Conservation (phyloP, 2,888 invertebrate species). For the Augochlorella aurata region DNA sequence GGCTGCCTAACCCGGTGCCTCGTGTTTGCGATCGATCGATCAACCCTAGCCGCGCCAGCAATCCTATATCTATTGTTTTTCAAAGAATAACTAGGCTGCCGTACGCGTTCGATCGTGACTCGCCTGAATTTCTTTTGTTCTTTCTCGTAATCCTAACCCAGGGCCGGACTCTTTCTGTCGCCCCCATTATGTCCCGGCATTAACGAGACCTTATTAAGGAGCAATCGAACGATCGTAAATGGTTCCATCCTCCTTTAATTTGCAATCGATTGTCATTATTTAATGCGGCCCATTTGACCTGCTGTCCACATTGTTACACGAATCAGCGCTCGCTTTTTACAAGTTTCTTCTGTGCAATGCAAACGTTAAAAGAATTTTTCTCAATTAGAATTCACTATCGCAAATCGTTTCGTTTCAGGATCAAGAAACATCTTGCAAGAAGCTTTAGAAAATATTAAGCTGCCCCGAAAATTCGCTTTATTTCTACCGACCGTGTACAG, state of each 20-base stretch:
- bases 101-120: conserved; percentile 59
- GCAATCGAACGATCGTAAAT: conserved; percentile 33
- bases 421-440: not conserved
- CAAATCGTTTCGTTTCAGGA: not conserved
- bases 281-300: not conserved
- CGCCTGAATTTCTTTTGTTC: conserved; percentile 52
- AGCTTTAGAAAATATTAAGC: not conserved
- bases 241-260: conserved; percentile 38
- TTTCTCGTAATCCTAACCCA: conserved; percentile 14
- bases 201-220: conserved; percentile 52
- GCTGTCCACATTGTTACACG: not conserved
- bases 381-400: not conserved
- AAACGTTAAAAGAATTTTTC: not conserved
- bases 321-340: not conserved
- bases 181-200: conserved; percentile 38
- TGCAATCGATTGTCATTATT: conserved; percentile 27
- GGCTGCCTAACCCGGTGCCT: conserved; percentile 60
- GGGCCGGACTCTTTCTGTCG: not conserved
- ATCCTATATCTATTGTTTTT: conserved; percentile 64
- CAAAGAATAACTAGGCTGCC: conserved; percentile 61
- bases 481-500: too few relatives aligned
- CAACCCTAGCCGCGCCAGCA: conserved; percentile 49
- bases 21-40: conserved; percentile 66
- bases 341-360: not conserved
- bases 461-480: too few relatives aligned